Conservation (phyloP, 2,888 invertebrate genomes). For the Pardosa pseudoannulata region DNA sequence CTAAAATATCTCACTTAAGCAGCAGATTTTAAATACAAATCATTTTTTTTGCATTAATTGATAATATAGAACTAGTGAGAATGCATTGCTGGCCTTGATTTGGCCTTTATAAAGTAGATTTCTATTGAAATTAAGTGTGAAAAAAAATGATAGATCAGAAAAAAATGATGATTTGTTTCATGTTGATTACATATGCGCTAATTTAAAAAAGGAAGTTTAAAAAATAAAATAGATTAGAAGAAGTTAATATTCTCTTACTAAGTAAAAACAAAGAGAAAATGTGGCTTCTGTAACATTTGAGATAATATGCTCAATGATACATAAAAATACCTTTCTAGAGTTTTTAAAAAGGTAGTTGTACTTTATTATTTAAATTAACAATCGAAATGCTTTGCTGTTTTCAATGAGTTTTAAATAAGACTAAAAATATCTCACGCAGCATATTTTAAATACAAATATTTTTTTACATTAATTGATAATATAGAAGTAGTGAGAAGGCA, state of each 20-base stretch:
- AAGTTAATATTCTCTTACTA: slow-evolving; percentile 35
- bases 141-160: too few species aligned
- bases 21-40: background rate
- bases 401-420: background rate
- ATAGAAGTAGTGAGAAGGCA: slow-evolving; percentile 9
- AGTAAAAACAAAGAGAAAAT: slow-evolving; percentile 42
- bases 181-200: too few species aligned
- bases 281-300: background rate
- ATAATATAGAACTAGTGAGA: slow-evolving; percentile 25
- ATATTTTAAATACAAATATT: slow-evolving; percentile 14
- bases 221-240: too few species aligned
- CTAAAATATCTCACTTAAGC: slow-evolving; percentile 32
- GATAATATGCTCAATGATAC: slow-evolving; percentile 41
- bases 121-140: too few species aligned
- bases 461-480: slow-evolving; percentile 30
- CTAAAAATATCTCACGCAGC: slow-evolving; percentile 19
- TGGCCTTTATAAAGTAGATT: too few species aligned
- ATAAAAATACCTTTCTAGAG: slow-evolving; percentile 24
- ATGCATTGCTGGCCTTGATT: too few species aligned
- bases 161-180: too few species aligned
- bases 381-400: slow-evolving; percentile 17
- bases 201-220: too few species aligned
- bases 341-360: background rate
- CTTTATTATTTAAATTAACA: slow-evolving; percentile 45
- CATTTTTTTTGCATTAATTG: slow-evolving; percentile 26